Percentiles rank a stretch among this genome's conserved stretches.
phyloP scores from a whole-genome alignment of 2,888 invertebrate genomes.

The Gonocerus acuteangulatus region DNA sequence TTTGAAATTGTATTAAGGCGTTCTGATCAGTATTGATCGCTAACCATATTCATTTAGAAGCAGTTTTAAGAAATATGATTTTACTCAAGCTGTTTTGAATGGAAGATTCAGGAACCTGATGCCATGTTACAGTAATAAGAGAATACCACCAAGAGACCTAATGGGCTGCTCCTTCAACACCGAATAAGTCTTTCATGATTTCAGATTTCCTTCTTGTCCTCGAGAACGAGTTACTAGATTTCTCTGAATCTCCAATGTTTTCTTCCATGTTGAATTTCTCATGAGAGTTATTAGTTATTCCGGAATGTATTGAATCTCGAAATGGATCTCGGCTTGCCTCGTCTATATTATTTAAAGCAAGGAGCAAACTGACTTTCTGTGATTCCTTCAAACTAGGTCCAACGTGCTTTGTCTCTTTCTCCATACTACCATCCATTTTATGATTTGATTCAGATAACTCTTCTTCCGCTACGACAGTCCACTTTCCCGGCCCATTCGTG shows the following conservation, averaged over 20 bases:
- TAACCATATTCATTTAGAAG: no score
- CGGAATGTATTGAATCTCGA: neutral
- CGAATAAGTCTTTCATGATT: conserved; percentile 35
- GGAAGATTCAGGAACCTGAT: no score
- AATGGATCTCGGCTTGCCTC: neutral
- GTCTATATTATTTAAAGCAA: conserved; percentile 35
- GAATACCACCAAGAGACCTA: no score
- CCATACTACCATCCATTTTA: neutral
- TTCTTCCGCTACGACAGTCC: neutral
- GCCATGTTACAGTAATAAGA: no score
- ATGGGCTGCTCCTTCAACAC: conserved; percentile 7
- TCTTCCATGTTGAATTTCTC: neutral
- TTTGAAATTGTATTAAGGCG: no score
- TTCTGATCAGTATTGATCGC: no score
- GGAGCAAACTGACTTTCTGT: conserved; percentile 34
- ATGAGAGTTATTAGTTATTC: neutral
- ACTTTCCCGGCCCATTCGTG: no score
- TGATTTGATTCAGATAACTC: neutral
- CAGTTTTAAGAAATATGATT: no score
- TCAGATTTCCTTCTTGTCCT: conserved; percentile 31
- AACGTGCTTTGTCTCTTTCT: neutral
- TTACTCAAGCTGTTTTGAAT: no score
- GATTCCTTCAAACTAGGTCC: conserved; percentile 22
- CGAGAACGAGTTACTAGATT: neutral
- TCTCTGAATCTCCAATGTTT: neutral